phyloP scores from a whole-genome alignment of 2,888 invertebrate genomes.

The Napeogenes inachia region DNA sequence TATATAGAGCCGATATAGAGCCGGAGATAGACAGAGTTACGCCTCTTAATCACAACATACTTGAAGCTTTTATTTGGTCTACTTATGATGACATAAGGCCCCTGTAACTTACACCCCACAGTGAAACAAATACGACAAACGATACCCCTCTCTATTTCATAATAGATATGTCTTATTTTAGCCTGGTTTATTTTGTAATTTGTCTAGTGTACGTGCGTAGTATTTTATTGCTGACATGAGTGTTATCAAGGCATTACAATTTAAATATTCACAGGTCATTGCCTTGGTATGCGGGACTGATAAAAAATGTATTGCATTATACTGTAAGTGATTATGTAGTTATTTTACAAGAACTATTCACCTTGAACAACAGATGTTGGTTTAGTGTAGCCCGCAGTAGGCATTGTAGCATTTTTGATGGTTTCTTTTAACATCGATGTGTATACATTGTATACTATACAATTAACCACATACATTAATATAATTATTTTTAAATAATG shows the following conservation, averaged over 20 bases:
- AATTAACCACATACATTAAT: too few species aligned
- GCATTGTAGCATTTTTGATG: too few species aligned
- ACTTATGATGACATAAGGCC: slow-evolving; percentile 13
- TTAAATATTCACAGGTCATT: slow-evolving; percentile 34
- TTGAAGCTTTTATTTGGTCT: slow-evolving; percentile 15
- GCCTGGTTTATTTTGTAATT: background rate
- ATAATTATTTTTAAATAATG: too few species aligned
- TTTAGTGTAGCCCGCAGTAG: too few species aligned
- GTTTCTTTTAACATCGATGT: too few species aligned
- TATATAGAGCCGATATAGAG: too few species aligned
- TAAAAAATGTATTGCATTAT: background rate
- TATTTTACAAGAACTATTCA: background rate
- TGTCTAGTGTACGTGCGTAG: slow-evolving; percentile 21
- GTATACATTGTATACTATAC: too few species aligned
- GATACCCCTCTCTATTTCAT: background rate
- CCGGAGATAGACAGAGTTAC: too few species aligned
- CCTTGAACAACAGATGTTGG: background rate
- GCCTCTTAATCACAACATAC: too few species aligned
- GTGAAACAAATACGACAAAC: background rate
- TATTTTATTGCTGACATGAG: slow-evolving; percentile 25
- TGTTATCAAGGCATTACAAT: slow-evolving; percentile 33
- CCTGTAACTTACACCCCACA: slow-evolving; percentile 13
- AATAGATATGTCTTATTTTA: background rate
- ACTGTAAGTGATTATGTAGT: background rate
- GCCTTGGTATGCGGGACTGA: slow-evolving; percentile 21